Percentiles rank a stretch among this genome's conserved stretches.
Evolutionary conservation across 1,140 invertebrate species (phyloP).

Genomic region (Brachionus koreanus): DNA sequence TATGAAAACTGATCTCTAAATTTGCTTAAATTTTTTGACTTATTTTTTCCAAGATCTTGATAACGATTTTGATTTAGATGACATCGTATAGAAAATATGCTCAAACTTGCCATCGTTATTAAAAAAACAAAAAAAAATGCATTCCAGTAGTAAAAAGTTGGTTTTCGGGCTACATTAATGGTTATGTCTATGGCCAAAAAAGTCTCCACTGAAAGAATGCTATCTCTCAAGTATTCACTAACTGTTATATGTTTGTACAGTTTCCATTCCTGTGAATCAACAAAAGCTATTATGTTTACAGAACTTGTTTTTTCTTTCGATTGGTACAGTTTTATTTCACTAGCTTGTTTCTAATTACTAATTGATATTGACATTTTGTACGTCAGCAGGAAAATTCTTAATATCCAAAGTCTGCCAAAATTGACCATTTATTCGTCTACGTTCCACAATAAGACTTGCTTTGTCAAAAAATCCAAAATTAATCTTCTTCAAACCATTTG

Average conservation of each 20-base stretch:
- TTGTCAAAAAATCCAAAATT: not conserved
- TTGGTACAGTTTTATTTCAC: not conserved
- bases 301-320: not conserved
- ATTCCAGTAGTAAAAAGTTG: slow-evolving; percentile 38
- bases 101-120: not conserved
- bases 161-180: slow-evolving; percentile 13
- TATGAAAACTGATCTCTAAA: slow-evolving; percentile 51
- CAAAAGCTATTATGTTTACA: slow-evolving; percentile 19
- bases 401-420: slow-evolving; percentile 29
- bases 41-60: slow-evolving; percentile 54
- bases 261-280: slow-evolving; percentile 33
- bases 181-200: not conserved
- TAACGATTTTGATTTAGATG: slow-evolving; percentile 46
- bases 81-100: slow-evolving; percentile 42
- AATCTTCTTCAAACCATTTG: not conserved
- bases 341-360: not conserved
- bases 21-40: slow-evolving; percentile 49
- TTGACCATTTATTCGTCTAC: slow-evolving; percentile 17
- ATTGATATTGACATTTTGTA: slow-evolving; percentile 31
- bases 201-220: not conserved
- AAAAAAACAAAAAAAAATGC: slow-evolving; percentile 25
- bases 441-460: not conserved
- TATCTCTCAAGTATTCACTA: not conserved
- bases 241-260: slow-evolving; percentile 19
- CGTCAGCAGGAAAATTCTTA: slow-evolving; percentile 30